A percentile compares a stretch with the other conserved stretches of the same genome.
These are phyloP conservation scores for Halictus rubicundus DNA, from an alignment of 1,140 invertebrate species.

Conservation along the genomic window DNA sequence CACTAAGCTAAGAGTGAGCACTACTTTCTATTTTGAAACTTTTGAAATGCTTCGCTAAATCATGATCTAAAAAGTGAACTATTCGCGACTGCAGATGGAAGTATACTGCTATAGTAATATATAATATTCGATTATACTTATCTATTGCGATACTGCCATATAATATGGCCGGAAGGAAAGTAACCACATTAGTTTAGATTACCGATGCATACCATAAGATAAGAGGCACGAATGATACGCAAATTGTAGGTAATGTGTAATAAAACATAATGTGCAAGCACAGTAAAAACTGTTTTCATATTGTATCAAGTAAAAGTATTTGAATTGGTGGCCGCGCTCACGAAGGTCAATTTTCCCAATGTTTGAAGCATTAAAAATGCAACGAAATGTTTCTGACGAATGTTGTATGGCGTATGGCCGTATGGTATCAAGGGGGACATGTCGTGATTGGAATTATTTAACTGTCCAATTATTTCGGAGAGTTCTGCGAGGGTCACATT, in stretches of 20 bases:
- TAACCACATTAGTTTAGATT: constrained; percentile 44
- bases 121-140: constrained; percentile 32
- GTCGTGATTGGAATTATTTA: too few species aligned
- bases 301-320: too few species aligned
- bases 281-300: not conserved
- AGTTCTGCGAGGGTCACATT: too few species aligned
- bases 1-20: not conserved
- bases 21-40: not conserved
- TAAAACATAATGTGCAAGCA: not conserved
- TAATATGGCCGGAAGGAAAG: constrained; percentile 25
- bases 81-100: not conserved
- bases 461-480: too few species aligned
- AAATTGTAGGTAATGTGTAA: not conserved
- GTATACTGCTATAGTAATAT: not conserved
- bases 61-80: not conserved
- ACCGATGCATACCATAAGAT: not conserved
- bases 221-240: not conserved
- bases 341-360: too few species aligned
- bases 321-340: too few species aligned
- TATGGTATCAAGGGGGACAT: too few species aligned
- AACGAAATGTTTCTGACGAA: too few species aligned
- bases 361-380: too few species aligned
- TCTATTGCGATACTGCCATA: constrained; percentile 6
- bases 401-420: too few species aligned
- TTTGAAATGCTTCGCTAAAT: not conserved